These are phyloP conservation scores for Strongylocentrotus purpuratus DNA, from an alignment of 35 echinoderm and acorn worm genomes.

Conservation along the genomic window DNA sequence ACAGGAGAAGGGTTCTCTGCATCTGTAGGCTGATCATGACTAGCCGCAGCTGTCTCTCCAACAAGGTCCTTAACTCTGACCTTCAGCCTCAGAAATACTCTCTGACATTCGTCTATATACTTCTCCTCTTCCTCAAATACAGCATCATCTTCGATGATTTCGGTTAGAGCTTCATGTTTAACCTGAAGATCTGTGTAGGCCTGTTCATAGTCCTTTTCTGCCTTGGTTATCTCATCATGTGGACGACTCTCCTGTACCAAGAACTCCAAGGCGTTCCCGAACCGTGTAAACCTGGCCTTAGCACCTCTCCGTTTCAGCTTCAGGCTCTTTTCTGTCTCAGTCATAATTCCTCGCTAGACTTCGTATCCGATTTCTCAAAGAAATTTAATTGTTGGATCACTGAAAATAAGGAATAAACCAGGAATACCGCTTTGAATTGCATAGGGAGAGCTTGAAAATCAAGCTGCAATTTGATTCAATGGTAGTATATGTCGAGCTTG, in stretches of 20 bases:
- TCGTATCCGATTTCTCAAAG: not conserved
- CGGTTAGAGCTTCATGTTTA: slow-evolving; percentile 52
- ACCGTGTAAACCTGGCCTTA: slow-evolving; percentile 53
- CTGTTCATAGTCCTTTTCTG: slow-evolving; percentile 14
- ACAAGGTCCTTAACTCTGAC: slow-evolving; percentile 29
- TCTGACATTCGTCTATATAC: slow-evolving; percentile 55
- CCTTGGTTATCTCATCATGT: slow-evolving; percentile 42
- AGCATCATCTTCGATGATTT: slow-evolving; percentile 57
- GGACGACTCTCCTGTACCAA: slow-evolving; percentile 41
- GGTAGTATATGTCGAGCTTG: no score
- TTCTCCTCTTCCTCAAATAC: slow-evolving; percentile 58
- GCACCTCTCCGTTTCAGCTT: slow-evolving; percentile 51
- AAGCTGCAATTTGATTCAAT: no score
- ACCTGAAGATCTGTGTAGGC: slow-evolving; percentile 54
- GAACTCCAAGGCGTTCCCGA: slow-evolving; percentile 49
- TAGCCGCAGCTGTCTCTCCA: not conserved
- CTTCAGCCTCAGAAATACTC: slow-evolving; percentile 23
- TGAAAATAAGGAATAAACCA: no score
- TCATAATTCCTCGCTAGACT: not conserved
- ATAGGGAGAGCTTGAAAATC: no score
- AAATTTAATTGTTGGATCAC: not conserved
- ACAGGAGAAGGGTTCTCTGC: not conserved
- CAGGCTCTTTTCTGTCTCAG: slow-evolving; percentile 17
- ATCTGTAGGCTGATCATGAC: not conserved
- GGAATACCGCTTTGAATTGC: no score